Evolutionary conservation across 2,113 vertebrate species (phyloP).

Genomic region (Poecile atricapillus): DNA sequence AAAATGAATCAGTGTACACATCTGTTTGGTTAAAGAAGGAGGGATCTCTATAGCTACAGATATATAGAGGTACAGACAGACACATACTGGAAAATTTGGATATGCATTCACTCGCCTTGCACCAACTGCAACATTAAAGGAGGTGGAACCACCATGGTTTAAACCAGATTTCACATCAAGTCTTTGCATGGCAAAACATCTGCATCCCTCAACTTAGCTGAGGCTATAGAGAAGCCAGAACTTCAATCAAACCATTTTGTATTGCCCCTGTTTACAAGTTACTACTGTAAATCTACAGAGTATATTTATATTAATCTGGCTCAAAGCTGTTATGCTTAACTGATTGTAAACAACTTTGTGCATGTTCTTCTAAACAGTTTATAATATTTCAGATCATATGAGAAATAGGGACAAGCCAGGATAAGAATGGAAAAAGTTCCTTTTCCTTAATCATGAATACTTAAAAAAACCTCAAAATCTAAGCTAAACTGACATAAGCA

Average conservation of each 20-base stretch:
- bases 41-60: neutral
- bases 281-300: neutral
- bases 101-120: neutral
- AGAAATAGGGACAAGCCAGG: neutral
- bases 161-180: neutral
- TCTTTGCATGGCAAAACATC: neutral
- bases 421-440: neutral
- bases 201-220: neutral
- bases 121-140: neutral
- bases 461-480: neutral
- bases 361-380: neutral
- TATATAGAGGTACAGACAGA: no score
- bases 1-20: neutral
- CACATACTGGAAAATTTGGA: neutral
- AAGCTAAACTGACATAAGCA: neutral
- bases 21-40: neutral
- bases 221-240: neutral
- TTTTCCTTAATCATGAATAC: neutral
- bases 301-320: neutral
- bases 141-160: neutral
- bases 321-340: neutral
- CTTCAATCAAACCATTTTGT: neutral
- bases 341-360: neutral
- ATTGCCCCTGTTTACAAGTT: neutral
- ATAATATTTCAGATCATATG: neutral